Evolutionary conservation across 2,797 vertebrate genomes (phyloP), one percentile per base, ranked within the genome.

Genomic region (Kryptolebias ocellatus): DNA sequence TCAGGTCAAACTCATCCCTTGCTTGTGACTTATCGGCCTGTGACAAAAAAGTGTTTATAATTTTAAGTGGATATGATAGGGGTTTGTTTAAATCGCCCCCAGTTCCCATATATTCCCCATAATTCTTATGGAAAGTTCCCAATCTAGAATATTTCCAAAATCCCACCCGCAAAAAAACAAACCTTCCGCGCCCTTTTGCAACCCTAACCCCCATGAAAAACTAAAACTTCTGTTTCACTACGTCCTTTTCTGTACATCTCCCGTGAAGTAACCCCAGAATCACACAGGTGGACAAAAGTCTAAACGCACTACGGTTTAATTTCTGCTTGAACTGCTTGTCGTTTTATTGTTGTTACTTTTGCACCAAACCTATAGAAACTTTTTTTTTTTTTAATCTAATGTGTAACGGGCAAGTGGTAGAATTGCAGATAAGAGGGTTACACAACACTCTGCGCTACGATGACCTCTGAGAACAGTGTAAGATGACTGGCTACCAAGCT

Each of bases 371-470:
- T 46, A 77, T 58, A 57, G 20, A 59, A 61, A 71, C 51, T 28
- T 60, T 29, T 34, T 24, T 24, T 24, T 24, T 24, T 24, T 24
- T 24, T 24, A 24, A 67, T 67, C 76, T 81, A 66, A 28, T 64
- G 67, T 72, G 44, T 58, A 59, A 24, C 42, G 12, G 46, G 68
- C 51, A 72, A 45, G 52, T 64, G 65, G 27, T 39, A 52, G 70
- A 74, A 62, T 47, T 18, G 28, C 64, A 73, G 51, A 61, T 52
- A 56, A 72, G 20, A 56, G 55, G 65, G 67, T 59, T 68, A 83
- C 72, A 85, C 54, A 76, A 76, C 70, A 86, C 75, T 75, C 58
- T 71, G 72, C 58, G 69, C 68, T 80, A 74, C 46, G 60, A 74
- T 73, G 28, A 77, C 71, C 76, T 79, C 60, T 20, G 11, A 64